Conservation (phyloP, 2,888 invertebrate genomes). For the Andrena bucephala region DNA sequence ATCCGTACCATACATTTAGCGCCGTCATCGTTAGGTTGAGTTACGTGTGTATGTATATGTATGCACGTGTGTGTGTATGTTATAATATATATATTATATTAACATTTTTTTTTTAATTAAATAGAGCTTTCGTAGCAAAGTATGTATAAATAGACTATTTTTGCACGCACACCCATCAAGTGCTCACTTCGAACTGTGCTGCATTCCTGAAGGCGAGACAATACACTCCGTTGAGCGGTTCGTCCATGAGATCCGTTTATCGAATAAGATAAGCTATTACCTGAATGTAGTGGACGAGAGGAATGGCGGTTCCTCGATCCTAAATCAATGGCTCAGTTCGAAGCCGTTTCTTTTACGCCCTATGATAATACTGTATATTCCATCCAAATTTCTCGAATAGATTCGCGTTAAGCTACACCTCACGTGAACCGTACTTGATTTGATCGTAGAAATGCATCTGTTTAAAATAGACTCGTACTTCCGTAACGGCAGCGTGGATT, state of each 20-base stretch:
- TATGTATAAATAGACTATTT: constrained; percentile 82
- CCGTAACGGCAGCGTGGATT: constrained; percentile 72
- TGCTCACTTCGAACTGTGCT: constrained; percentile 68
- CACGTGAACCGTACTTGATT: constrained; percentile 49
- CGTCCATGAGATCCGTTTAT: constrained; percentile 70
- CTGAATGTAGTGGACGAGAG: constrained; percentile 72
- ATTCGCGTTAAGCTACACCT: constrained; percentile 44
- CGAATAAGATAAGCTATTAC: constrained; percentile 68
- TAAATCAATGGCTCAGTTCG: constrained; percentile 64
- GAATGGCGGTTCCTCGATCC: constrained; percentile 54
- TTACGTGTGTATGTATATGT: constrained; percentile 53
- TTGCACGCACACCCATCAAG: constrained; percentile 70
- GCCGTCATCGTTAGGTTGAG: constrained; percentile 75
- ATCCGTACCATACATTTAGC: constrained; percentile 76
- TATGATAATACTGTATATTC: constrained; percentile 74
- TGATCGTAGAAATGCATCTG: constrained; percentile 67
- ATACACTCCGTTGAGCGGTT: constrained; percentile 57
- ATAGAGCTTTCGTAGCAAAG: constrained; percentile 81
- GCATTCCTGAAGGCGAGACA: constrained; percentile 63
- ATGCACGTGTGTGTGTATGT: constrained; percentile 3
- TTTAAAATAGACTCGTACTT: constrained; percentile 71
- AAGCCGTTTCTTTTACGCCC: constrained; percentile 64
- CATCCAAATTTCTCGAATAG: constrained; percentile 57
- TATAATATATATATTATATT: constrained; percentile 73
- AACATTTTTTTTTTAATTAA: constrained; percentile 80